Base-by-base conservation (phyloP, 2,113 vertebrate species). In the Indicator maculatus region DNA sequence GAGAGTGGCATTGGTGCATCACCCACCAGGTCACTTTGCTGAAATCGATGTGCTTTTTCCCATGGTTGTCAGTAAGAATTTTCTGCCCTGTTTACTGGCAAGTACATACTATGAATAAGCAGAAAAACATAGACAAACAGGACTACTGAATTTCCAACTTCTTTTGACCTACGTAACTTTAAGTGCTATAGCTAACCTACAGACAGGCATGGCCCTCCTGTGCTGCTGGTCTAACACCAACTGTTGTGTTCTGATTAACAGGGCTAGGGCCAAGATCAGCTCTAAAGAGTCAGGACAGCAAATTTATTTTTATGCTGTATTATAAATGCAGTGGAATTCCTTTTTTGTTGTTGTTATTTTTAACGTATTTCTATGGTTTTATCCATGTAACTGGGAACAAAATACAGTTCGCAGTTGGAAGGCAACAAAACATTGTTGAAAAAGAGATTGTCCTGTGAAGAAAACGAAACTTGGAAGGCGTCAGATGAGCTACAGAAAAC, bases 301-400 rank as follows among this genome's bases (percentile, higher is more conserved):
- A 72, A 79, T 58, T 23, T 85, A 92, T 82, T 95, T 84, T 93
- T 79, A 67, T 16, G 28, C 33, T 39, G 14, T 39, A n/a, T 5
- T 80, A 73, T 73, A 97, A 92, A 75, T 21, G 38, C 59, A 88
- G 79, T 86, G 66, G 41, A 92, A 88, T 65, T 80, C 28, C 27
- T 74, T 50, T 23, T 11, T 50, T 50, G 10, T 50, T 50, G 45
- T 18, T 47, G 7, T 19, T 18, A 21, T 26, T 52, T 52, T 52
- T 65, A 36, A 79, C 4, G 9, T 18, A 79, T 69, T 86, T 69
- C 56, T 72, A 26, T 24, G 11, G 10, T 81, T 93, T 83, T 63
- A 60, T 45, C 53, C 26, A 2, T 8, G 18, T 53, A 86, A 89
- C 28, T 24, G 27, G 88, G 52, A 83, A 59, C 11, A 83, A 94